Percentiles rank a stretch among this genome's conserved stretches.
Evolutionary conservation across 35 echinoderm and acorn worm genomes (phyloP).

Genomic region (Chiridota heheva): DNA sequence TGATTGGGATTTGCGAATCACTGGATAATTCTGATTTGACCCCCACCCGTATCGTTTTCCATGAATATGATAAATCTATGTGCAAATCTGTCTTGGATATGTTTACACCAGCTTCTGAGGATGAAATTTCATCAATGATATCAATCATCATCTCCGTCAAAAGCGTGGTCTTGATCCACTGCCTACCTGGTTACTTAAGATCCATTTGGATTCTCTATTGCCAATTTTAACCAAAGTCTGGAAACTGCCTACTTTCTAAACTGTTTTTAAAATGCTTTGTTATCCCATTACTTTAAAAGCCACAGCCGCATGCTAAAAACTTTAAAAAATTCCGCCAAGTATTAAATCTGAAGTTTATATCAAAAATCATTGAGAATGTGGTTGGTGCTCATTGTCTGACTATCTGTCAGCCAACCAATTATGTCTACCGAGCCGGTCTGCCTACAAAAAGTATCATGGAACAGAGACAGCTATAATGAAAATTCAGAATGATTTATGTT

Average conservation of each 20-base stretch:
- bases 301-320: neutral
- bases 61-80: neutral
- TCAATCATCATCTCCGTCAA: conserved; percentile 12
- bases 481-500: too few relatives aligned
- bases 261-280: neutral
- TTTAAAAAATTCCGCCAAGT: neutral
- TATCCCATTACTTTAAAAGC: neutral
- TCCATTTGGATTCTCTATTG: neutral
- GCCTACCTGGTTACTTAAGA: neutral
- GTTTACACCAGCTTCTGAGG: neutral
- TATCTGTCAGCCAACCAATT: neutral
- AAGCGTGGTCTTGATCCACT: neutral
- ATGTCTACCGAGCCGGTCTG: neutral
- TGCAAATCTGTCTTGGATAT: too few relatives aligned
- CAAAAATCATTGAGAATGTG: too few relatives aligned
- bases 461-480: too few relatives aligned
- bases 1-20: neutral
- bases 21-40: neutral
- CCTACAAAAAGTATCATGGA: too few relatives aligned
- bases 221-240: neutral
- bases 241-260: neutral
- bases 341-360: neutral
- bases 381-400: neutral
- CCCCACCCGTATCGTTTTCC: neutral
- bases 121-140: neutral